These are phyloP conservation scores for Microcebus griseorufus DNA, from an alignment of 2,113 vertebrate species.

Conservation along the genomic window DNA sequence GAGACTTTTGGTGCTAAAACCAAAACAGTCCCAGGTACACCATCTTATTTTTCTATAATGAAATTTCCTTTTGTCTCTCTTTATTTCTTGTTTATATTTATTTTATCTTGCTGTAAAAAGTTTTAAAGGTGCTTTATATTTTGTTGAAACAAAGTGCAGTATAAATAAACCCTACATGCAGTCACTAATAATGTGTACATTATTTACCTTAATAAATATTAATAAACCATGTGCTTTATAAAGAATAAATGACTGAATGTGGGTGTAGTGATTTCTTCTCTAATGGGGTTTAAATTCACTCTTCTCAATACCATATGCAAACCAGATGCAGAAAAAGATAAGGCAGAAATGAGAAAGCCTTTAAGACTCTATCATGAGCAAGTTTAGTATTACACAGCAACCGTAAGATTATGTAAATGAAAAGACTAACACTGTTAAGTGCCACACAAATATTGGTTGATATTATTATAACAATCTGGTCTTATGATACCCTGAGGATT, in stretches of 20 bases:
- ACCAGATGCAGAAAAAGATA: slow-evolving; percentile 14
- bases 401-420: slow-evolving; percentile 66
- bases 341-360: not conserved
- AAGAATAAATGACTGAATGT: not conserved
- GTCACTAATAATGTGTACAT: not conserved
- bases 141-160: not conserved
- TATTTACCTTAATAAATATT: slow-evolving; percentile 24
- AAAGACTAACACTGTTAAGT: slow-evolving; percentile 59
- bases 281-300: slow-evolving; percentile 37
- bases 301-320: slow-evolving; percentile 35
- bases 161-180: slow-evolving; percentile 40
- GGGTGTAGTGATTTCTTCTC: not conserved
- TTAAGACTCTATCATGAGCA: not conserved
- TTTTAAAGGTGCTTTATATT: slow-evolving; percentile 28
- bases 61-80: slow-evolving; percentile 11
- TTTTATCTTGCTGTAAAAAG: not conserved
- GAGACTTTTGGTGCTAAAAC: not conserved
- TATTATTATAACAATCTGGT: slow-evolving; percentile 58
- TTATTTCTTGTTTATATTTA: slow-evolving; percentile 49
- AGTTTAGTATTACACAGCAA: not conserved
- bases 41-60: not conserved
- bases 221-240: slow-evolving; percentile 22
- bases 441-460: slow-evolving; percentile 41
- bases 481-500: slow-evolving; percentile 37
- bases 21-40: not conserved